phyloP scores from a whole-genome alignment of 2,888 invertebrate species.

The Trissoscelio sp. region DNA sequence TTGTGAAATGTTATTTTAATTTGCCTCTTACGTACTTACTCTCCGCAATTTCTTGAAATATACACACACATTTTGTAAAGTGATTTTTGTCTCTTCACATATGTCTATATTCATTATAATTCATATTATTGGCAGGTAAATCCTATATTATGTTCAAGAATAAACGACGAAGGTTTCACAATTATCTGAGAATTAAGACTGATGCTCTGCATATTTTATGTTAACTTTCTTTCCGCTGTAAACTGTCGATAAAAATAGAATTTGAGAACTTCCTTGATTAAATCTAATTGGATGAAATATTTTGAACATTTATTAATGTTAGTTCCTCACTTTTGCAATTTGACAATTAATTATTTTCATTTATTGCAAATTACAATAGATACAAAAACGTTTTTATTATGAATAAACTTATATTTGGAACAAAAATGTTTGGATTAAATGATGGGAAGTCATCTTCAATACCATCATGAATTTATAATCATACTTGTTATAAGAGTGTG shows the following conservation, averaged over 20 bases:
- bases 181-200: constrained; percentile 68
- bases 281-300: constrained; percentile 2
- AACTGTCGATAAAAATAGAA: constrained; percentile 66
- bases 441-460: background rate
- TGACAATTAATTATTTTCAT: too few relatives aligned
- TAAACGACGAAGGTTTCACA: constrained; percentile 56
- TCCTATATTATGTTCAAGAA: constrained; percentile 46
- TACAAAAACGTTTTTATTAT: too few relatives aligned
- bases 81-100: constrained; percentile 31
- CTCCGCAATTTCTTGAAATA: constrained; percentile 18
- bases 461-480: constrained; percentile 6
- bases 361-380: too few relatives aligned
- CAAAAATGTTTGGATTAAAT: too few relatives aligned
- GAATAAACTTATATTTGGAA: too few relatives aligned
- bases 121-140: constrained; percentile 58
- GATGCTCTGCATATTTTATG: constrained; percentile 69
- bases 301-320: too few relatives aligned
- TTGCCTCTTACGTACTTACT: constrained; percentile 19
- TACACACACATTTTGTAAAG: constrained; percentile 24
- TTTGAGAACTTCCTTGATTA: constrained; percentile 62
- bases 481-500: constrained; percentile 3
- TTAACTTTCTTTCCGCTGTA: constrained; percentile 50
- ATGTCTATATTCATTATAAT: constrained; percentile 57
- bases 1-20: constrained; percentile 51
- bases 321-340: too few relatives aligned